Conservation (phyloP, 2,797 vertebrate species). For the Pterois miles region DNA sequence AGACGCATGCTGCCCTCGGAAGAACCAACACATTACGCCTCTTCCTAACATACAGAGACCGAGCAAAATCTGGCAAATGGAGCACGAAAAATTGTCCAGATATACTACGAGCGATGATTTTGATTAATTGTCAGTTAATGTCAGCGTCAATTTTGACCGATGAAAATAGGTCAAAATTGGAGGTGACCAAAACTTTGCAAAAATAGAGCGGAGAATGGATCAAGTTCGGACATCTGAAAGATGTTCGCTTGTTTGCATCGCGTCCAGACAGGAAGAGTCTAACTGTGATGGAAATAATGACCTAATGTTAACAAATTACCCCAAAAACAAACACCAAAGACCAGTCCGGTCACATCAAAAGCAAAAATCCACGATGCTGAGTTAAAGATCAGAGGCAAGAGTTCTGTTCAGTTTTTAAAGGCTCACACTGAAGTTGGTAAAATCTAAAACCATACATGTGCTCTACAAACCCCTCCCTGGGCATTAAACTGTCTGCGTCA, state of each 20-base stretch:
- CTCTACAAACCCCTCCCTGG: not conserved
- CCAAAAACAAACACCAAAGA: not conserved
- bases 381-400: not conserved
- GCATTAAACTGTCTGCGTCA: constrained; percentile 6
- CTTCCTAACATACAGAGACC: too few relatives aligned
- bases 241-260: too few relatives aligned
- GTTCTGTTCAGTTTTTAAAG: not conserved
- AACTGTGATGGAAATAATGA: not conserved
- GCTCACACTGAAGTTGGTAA: not conserved
- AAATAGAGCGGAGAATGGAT: too few relatives aligned
- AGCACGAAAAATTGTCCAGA: too few relatives aligned
- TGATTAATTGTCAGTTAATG: too few relatives aligned
- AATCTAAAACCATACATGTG: not conserved
- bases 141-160: too few relatives aligned
- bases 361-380: not conserved
- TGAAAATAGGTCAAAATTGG: too few relatives aligned
- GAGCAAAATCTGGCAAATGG: too few relatives aligned
- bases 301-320: not conserved
- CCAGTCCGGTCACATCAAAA: not conserved
- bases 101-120: accelerated
- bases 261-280: not conserved
- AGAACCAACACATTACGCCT: not conserved
- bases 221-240: too few relatives aligned
- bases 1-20: not conserved
- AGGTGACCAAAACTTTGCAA: too few relatives aligned